Conservation (phyloP, 1,140 invertebrate species). For the Venustaconcha ellipsiformis region DNA sequence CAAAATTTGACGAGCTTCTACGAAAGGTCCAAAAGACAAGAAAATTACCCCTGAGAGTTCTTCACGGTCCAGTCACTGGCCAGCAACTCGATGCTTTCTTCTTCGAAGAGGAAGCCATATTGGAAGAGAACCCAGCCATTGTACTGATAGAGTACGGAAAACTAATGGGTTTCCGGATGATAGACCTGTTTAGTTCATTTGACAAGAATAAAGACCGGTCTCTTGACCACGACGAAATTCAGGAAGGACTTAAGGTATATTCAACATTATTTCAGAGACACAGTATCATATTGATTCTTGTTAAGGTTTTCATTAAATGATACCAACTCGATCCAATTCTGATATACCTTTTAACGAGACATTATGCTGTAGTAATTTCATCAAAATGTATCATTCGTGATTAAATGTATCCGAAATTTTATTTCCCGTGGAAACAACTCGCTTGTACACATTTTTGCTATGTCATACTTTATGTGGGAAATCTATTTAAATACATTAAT, state of each 20-base stretch:
- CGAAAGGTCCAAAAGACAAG: conserved; percentile 19
- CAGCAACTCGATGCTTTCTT: conserved; percentile 5
- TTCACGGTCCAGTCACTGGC: conserved; percentile 36
- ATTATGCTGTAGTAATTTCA: background rate
- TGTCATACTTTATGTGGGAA: too few species aligned
- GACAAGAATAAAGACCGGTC: conserved; percentile 54
- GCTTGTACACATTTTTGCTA: too few species aligned
- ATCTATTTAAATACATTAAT: too few species aligned
- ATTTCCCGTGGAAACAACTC: too few species aligned
- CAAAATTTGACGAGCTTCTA: conserved; percentile 9
- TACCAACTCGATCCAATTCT: background rate
- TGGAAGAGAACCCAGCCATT: conserved; percentile 41
- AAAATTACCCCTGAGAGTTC: conserved; percentile 19
- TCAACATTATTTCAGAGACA: background rate
- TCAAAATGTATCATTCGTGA: background rate
- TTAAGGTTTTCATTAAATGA: too few species aligned
- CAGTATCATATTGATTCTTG: background rate
- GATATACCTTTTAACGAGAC: background rate
- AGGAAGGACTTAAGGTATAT: conserved; percentile 47
- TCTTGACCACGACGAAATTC: conserved; percentile 51
- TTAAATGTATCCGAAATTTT: background rate
- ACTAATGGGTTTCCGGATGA: conserved; percentile 48
- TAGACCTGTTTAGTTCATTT: conserved; percentile 53
- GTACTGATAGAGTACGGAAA: conserved; percentile 54
- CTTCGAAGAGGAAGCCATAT: conserved; percentile 33